Percentiles rank a stretch among this genome's conserved stretches.
phyloP scores from a whole-genome alignment of 2,888 invertebrate genomes.

The Lasius fuliginosus region DNA sequence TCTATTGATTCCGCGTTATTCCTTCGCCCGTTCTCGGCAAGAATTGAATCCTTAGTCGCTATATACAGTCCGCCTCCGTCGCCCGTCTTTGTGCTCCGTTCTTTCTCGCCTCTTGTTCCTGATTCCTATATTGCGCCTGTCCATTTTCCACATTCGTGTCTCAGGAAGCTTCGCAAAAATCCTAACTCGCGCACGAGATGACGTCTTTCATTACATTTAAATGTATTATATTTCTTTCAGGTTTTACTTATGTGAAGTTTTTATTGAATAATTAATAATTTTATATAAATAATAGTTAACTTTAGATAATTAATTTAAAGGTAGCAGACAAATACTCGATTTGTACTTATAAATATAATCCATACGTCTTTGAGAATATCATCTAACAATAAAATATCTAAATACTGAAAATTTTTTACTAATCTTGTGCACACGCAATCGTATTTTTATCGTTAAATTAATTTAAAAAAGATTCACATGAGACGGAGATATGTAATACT shows the following conservation, averaged over 20 bases:
- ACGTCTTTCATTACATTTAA: slow-evolving; percentile 8
- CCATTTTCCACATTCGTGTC: slow-evolving; percentile 41
- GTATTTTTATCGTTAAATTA: background rate
- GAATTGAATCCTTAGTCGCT: slow-evolving; percentile 84
- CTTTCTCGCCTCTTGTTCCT: slow-evolving; percentile 40
- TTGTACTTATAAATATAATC: background rate
- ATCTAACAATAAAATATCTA: background rate
- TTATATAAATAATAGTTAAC: background rate
- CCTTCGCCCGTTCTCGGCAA: slow-evolving; percentile 77
- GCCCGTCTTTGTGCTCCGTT: slow-evolving; percentile 68
- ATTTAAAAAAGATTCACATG: background rate
- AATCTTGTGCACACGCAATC: background rate
- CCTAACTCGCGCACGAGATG: slow-evolving; percentile 7
- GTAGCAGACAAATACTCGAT: background rate
- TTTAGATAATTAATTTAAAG: slow-evolving; percentile 7
- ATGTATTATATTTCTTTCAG: background rate
- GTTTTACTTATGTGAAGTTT: background rate
- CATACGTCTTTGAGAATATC: background rate
- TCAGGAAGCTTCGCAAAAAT: slow-evolving; percentile 8
- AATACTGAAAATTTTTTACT: background rate
- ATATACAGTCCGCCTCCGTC: slow-evolving; percentile 72
- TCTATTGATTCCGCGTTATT: slow-evolving; percentile 81
- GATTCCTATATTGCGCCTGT: slow-evolving; percentile 46
- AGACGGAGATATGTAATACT: background rate
- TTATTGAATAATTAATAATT: background rate